Percentiles rank a stretch among this genome's conserved stretches.
phyloP scores from a whole-genome alignment of 1,140 invertebrate genomes.

The Trigoniulus corallinus region DNA sequence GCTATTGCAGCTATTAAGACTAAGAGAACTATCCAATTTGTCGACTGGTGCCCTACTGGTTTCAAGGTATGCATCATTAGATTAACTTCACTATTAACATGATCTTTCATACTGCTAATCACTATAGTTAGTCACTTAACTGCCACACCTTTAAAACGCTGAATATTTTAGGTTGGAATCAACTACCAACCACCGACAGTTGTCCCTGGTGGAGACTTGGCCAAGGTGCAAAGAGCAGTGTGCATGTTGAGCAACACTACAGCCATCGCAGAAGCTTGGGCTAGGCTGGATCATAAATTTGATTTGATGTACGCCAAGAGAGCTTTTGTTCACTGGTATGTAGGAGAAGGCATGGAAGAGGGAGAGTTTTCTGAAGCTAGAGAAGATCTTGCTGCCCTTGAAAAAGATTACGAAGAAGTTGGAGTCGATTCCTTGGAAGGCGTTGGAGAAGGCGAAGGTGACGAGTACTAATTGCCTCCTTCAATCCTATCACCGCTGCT shows the following conservation, averaged over 20 bases:
- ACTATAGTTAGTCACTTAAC: background rate
- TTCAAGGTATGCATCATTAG: conserved; percentile 35
- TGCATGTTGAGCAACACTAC: conserved; percentile 64
- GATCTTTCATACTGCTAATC: conserved; percentile 2
- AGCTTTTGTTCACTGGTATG: conserved; percentile 58
- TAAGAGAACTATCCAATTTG: conserved; percentile 48
- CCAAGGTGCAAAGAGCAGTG: conserved; percentile 56
- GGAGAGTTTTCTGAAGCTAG: conserved; percentile 33
- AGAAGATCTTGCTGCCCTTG: conserved; percentile 44
- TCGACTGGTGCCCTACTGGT: conserved; percentile 80
- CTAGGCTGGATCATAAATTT: conserved; percentile 38
- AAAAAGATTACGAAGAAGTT: conserved; percentile 48
- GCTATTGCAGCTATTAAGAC: conserved; percentile 39
- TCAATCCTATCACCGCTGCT: no score
- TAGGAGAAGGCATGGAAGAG: conserved; percentile 44
- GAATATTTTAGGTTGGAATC: conserved; percentile 19
- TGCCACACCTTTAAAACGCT: background rate
- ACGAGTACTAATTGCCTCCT: conserved; percentile 37
- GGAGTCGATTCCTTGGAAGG: conserved; percentile 42
- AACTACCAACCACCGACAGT: conserved; percentile 36
- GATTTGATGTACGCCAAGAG: conserved; percentile 44
- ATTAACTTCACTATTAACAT: background rate
- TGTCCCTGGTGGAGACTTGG: conserved; percentile 47
- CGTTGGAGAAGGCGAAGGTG: conserved; percentile 45
- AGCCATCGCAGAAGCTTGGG: conserved; percentile 46